Conservation (phyloP, 35 echinoderm and acorn worm species). For the Ophioderma brevispina region DNA sequence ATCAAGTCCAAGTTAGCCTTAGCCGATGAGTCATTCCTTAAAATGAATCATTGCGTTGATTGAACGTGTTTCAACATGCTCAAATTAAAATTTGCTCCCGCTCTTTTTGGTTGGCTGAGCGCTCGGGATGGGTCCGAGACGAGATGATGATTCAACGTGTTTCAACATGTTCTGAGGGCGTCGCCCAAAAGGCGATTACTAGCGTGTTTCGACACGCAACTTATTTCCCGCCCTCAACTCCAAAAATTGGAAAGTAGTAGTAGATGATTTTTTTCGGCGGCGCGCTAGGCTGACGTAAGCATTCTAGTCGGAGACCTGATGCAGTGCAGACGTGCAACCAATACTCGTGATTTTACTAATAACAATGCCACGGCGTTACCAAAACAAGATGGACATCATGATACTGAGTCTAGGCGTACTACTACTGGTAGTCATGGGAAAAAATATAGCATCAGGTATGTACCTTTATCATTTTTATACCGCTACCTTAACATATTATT, state of each 20-base stretch:
- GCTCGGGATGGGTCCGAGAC: not conserved
- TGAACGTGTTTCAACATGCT: conserved; percentile 9
- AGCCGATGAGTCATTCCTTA: not conserved
- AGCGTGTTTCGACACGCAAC: conserved; percentile 12
- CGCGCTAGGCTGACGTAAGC: not conserved
- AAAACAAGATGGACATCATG: not conserved
- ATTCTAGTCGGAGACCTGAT: not conserved
- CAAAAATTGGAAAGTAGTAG: not conserved
- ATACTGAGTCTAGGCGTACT: not conserved
- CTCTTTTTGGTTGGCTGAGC: not conserved
- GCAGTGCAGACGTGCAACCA: not conserved
- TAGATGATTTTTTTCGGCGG: not conserved
- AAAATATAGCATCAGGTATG: conserved; percentile 7
- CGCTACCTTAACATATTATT: not conserved
- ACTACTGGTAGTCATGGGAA: not conserved
- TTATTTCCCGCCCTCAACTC: not conserved
- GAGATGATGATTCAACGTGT: not conserved
- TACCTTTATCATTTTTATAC: not conserved
- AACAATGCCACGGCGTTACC: conserved; percentile 3
- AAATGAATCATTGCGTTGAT: conserved; percentile 1
- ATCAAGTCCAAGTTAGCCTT: conserved; percentile 6
- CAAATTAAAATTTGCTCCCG: not conserved
- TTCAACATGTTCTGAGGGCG: conserved; percentile 3
- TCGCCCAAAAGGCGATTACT: conserved; percentile 1
- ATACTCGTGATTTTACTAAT: not conserved